Conservation (phyloP, 2,888 invertebrate species). For the Dendrolimus pini region DNA sequence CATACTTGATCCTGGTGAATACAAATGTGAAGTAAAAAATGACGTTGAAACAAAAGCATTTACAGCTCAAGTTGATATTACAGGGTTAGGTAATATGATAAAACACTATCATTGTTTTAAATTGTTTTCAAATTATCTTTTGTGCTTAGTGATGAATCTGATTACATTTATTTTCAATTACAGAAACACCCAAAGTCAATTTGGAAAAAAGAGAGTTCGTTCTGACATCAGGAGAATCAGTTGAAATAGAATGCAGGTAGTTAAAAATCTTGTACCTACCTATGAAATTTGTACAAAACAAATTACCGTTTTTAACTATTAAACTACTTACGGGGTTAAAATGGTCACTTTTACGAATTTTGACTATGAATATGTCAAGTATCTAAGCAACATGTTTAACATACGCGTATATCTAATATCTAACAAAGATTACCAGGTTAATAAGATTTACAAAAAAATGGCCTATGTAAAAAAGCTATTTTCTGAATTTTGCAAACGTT, state of each 20-base stretch:
- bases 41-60: constrained; percentile 23
- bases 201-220: constrained; percentile 22
- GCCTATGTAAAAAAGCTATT: too few relatives aligned
- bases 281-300: too few relatives aligned
- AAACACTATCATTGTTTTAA: too few relatives aligned
- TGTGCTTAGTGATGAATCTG: neutral
- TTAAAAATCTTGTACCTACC: constrained; percentile 3
- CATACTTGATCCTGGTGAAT: constrained; percentile 39
- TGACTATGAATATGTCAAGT: too few relatives aligned
- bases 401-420: too few relatives aligned
- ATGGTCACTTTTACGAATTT: too few relatives aligned
- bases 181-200: constrained; percentile 43
- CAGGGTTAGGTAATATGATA: constrained; percentile 45
- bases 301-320: too few relatives aligned
- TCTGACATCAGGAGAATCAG: constrained; percentile 34
- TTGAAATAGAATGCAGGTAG: constrained; percentile 46
- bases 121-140: neutral
- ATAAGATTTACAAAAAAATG: too few relatives aligned
- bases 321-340: too few relatives aligned
- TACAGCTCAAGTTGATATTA: constrained; percentile 33
- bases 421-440: too few relatives aligned
- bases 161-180: neutral
- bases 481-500: too few relatives aligned
- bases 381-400: too few relatives aligned
- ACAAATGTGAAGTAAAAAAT: constrained; percentile 42